These are phyloP conservation scores for Anoplopoma fimbria DNA, from an alignment of 2,113 vertebrate genomes.

Conservation along the genomic window DNA sequence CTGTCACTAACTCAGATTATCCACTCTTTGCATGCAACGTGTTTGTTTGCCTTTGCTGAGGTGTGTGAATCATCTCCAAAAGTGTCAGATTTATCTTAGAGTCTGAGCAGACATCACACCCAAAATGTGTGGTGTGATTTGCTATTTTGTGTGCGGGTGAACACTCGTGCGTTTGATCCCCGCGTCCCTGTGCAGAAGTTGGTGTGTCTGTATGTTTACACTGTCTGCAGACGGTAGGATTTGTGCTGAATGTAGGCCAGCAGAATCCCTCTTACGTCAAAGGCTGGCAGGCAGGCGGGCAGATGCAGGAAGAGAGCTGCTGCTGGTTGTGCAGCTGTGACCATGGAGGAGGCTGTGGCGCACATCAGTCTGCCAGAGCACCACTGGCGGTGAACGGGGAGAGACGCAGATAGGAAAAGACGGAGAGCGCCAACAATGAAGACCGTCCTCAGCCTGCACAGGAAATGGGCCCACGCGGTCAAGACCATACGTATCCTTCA, in stretches of 20 bases:
- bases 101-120: not conserved
- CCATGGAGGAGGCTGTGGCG: slow-evolving; percentile 80
- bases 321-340: slow-evolving; percentile 77
- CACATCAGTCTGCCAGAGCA: slow-evolving; percentile 70
- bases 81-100: not conserved
- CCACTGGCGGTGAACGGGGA: slow-evolving; percentile 61
- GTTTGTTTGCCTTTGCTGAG: not conserved
- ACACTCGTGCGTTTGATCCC: slow-evolving; percentile 33
- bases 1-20: not conserved
- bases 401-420: slow-evolving; percentile 37
- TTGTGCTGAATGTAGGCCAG: slow-evolving; percentile 95
- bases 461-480: slow-evolving; percentile 90
- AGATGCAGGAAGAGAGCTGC: slow-evolving; percentile 77
- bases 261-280: slow-evolving; percentile 93
- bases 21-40: not conserved
- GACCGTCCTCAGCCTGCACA: slow-evolving; percentile 88
- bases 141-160: not conserved
- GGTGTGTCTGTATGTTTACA: slow-evolving; percentile 64
- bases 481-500: slow-evolving; percentile 92
- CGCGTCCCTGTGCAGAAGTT: slow-evolving; percentile 46
- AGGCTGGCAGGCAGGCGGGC: slow-evolving; percentile 67
- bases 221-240: slow-evolving; percentile 87
- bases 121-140: not conserved
- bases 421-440: slow-evolving; percentile 83
- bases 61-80: not conserved